Base-by-base conservation (phyloP, 2,797 vertebrate genomes). In the Hypotaenidia okinawae region DNA sequence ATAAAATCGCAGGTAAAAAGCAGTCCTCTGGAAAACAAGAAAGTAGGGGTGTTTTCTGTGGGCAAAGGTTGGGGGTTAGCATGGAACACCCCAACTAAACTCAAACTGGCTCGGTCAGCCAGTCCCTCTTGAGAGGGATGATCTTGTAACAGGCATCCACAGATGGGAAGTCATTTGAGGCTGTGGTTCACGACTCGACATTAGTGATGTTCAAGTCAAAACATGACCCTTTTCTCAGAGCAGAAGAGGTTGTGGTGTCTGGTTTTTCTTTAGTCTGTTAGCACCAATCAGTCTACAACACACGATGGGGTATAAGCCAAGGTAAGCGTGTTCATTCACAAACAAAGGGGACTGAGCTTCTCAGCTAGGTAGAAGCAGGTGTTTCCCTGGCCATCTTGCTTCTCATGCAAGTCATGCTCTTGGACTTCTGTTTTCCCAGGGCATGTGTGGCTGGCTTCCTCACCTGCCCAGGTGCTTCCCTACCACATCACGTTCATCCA, bases 41-140 rank as follows among this genome's bases (percentile, higher is more conserved):
- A 35, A 21, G 39, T 6, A n/a, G 54, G 0, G 1, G 16, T 69
- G 57, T 49, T 57, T 24, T 13, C 14, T 18, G 47, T 7, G 59
- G 55, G 35, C 27, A 19, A 10, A 7, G 1, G 2, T 1, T 15
- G 27, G 47, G 32, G 32, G 5, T 41, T 49, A 49, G 22, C 25
- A 2, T 0, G 6, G 21, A 13, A 49, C 2, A 1, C 25, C 6
- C 5, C 2, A 9, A 11, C 24, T 78, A 11, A n/a, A 17, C 41
- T n/a, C 0, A 5, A 17, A 9, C 4, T 27, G 43, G 23, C 33
- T 57, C 14, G 6, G 35, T 15, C 37, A 23, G 27, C 58, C 9
- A 0, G 25, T 64, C 22, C 59, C 57, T 70, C 62, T 64, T 1
- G 45, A 58, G 63, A 49, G 28, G 47, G 17, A 27, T 13, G 77